Conservation (phyloP, 2,113 vertebrate species). For the Phylloscopus whistleri region DNA sequence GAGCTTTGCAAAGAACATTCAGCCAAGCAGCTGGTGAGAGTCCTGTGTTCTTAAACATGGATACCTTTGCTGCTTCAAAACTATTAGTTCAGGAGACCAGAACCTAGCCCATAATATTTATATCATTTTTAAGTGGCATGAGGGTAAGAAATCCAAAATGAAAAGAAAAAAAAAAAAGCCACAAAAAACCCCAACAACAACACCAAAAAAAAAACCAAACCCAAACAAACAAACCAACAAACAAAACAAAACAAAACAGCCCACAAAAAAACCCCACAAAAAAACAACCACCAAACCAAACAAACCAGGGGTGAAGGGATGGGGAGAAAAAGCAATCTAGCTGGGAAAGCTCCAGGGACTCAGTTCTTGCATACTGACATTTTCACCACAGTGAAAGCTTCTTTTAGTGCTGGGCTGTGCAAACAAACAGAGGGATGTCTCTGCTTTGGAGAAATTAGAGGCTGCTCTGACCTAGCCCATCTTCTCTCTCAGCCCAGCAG, state of each 20-base stretch:
- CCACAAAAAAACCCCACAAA: background rate
- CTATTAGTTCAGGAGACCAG: background rate
- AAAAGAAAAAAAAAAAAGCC: background rate
- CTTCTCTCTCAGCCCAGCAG: background rate
- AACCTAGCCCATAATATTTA: background rate
- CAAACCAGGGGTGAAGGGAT: background rate
- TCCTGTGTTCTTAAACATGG: background rate
- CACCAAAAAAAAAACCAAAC: too few species aligned
- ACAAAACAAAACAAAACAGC: too few species aligned
- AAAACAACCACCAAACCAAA: too few species aligned
- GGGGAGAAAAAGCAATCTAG: background rate
- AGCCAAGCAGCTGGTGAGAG: background rate
- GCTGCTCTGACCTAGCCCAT: background rate
- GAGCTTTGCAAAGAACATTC: conserved; percentile 25
- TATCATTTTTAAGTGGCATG: background rate
- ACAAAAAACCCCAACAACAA: too few species aligned
- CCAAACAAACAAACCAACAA: too few species aligned
- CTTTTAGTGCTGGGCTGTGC: background rate
- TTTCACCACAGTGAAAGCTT: background rate
- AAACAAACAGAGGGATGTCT: background rate
- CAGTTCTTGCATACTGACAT: background rate
- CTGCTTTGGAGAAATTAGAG: background rate
- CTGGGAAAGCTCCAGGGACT: background rate
- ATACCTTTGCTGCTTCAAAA: background rate
- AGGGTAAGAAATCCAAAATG: background rate